Base-by-base conservation (phyloP, 1,140 invertebrate species). In the Tachypleus tridentatus region DNA sequence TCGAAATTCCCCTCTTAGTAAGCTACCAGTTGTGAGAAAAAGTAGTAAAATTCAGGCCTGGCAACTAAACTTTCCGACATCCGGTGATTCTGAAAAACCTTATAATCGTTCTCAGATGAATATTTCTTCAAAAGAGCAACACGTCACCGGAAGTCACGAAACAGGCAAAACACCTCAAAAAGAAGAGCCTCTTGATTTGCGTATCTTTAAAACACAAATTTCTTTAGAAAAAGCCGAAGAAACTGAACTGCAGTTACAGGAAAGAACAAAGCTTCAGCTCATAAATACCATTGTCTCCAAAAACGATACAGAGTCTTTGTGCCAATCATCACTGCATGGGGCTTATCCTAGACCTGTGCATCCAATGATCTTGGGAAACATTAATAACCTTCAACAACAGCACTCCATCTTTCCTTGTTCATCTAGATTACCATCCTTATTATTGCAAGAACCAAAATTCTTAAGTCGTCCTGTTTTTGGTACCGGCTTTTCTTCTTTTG, bases 141-240 rank as follows among this genome's bases (percentile, higher is more conserved):
- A 29, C 29, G 29, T 29, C 29, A 29, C 29, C 29, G 29, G 29
- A 29, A 29, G 29, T 1, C 0, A 29, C 29, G 29, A 29, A 29
- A 29, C 29, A 29, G 29, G 29, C 29, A 29, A 29, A 29, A 29
- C 0, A 29, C 29, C 2, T 29, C 29, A 29, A 29, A 29, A 29
- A 56, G 67, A 66, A 8, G 86, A 89, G 65, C 87, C 87, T 0
- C 71, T 91, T 49, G 88, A 91, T 76, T 78, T 89, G n/a, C 47
- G 67, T 52, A 48, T 69, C 4, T 51, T 56, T 58, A 56, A 57
- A 6, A 69, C 65, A 49, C 65, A 69, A 51, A 47, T 53, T 6
- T 57, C 62, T 58, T 52, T 52, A 5, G 49, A 54, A 6, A 56
- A 59, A 49, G 63, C 29, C 29, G 29, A 67, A 51, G 61, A 62